phyloP scores from a whole-genome alignment of 2,797 vertebrate species.

The Kryptopterus vitreolus region DNA sequence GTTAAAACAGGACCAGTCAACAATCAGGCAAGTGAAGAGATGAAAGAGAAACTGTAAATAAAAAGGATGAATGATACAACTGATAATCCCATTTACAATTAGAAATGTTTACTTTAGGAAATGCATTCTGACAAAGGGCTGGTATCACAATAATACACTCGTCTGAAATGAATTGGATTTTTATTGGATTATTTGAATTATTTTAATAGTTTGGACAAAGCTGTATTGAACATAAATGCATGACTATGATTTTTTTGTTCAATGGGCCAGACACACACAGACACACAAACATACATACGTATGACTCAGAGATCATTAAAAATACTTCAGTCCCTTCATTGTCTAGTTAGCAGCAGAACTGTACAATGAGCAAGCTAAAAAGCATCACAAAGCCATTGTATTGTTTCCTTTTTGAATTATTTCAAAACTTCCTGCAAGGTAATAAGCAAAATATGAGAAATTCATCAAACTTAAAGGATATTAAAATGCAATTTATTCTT shows the following conservation, averaged over 20 bases:
- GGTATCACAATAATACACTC: not conserved
- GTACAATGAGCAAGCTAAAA: constrained; percentile 12
- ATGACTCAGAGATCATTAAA: constrained; percentile 36
- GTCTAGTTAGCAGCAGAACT: constrained; percentile 21
- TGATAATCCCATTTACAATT: not conserved
- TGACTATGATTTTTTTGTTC: not conserved
- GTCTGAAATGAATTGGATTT: not conserved
- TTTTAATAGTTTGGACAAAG: not conserved
- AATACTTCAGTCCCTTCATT: not conserved
- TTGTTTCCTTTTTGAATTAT: not conserved
- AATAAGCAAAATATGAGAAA: not conserved
- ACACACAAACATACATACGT: not conserved
- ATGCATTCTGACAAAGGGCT: not conserved
- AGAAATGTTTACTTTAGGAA: too few relatives aligned
- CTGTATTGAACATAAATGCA: not conserved
- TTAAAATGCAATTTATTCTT: not conserved
- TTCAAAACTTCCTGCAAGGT: not conserved
- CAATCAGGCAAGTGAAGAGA: constrained; percentile 13
- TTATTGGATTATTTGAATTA: not conserved
- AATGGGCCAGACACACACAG: not conserved
- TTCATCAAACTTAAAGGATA: not conserved
- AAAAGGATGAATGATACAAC: constrained; percentile 5
- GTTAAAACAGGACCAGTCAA: constrained; percentile 38
- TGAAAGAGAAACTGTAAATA: constrained; percentile 30
- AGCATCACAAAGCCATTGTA: not conserved